These are phyloP conservation scores for Basileuterus tristriatus DNA, from an alignment of 2,797 vertebrate genomes.

Conservation along the genomic window DNA sequence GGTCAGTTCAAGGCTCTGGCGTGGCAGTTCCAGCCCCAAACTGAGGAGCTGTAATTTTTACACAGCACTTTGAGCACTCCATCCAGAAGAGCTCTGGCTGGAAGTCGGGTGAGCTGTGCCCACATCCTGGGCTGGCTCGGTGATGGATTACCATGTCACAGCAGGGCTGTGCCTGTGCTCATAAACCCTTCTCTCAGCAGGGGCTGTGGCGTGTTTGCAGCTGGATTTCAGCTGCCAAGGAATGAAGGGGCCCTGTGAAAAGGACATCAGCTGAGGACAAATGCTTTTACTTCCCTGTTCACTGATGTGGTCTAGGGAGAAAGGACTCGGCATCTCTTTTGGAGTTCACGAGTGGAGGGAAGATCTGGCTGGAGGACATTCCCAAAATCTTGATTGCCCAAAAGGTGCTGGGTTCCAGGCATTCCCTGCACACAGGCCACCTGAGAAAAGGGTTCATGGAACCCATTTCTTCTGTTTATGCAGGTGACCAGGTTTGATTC, in stretches of 20 bases:
- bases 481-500: background rate
- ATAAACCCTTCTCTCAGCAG: constrained; percentile 10
- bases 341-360: background rate
- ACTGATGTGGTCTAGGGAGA: background rate
- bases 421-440: background rate
- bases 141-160: background rate
- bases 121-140: background rate
- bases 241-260: background rate
- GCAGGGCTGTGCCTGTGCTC: background rate
- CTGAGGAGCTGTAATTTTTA: background rate
- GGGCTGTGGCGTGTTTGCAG: background rate
- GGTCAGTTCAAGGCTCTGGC: background rate
- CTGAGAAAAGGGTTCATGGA: background rate
- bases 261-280: background rate
- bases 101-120: background rate
- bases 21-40: background rate
- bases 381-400: background rate
- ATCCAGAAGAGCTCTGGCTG: background rate
- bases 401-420: background rate
- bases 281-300: background rate
- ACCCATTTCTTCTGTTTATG: background rate
- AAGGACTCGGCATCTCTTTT: fast-evolving
- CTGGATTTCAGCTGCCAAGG: background rate
- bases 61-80: background rate
- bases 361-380: background rate